These are phyloP conservation scores for Lanius collurio DNA, from an alignment of 2,113 vertebrate species.

Conservation along the genomic window DNA sequence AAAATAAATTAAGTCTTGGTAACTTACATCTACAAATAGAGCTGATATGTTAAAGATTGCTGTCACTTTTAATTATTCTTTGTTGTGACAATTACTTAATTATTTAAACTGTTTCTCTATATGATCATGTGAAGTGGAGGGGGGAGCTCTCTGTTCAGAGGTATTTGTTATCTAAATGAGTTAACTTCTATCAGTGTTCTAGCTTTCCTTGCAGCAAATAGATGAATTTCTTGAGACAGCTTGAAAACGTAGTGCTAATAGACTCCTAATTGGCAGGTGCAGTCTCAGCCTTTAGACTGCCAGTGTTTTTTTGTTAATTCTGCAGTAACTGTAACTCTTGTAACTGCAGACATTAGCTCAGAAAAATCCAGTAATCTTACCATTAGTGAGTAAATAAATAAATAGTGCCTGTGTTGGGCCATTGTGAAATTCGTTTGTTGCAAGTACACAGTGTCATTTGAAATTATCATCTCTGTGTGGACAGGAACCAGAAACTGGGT, in stretches of 20 bases:
- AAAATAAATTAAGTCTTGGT: not conserved
- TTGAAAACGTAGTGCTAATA: not conserved
- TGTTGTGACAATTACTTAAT: not conserved
- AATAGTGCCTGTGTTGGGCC: not conserved
- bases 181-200: not conserved
- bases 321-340: not conserved
- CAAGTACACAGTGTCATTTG: not conserved
- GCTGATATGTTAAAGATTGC: not conserved
- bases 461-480: not conserved
- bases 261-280: not conserved
- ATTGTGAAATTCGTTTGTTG: not conserved
- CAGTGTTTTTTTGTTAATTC: not conserved
- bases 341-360: not conserved
- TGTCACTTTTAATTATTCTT: not conserved
- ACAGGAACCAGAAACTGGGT: constrained; percentile 29
- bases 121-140: not conserved
- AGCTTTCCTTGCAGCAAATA: not conserved
- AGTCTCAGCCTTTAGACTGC: not conserved
- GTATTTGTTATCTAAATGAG: not conserved
- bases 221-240: not conserved
- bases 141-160: not conserved
- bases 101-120: not conserved
- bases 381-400: not conserved
- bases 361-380: not conserved
- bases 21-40: not conserved